Evolutionary conservation across 2,888 invertebrate genomes (phyloP).

Genomic region (Selenia dentaria): DNA sequence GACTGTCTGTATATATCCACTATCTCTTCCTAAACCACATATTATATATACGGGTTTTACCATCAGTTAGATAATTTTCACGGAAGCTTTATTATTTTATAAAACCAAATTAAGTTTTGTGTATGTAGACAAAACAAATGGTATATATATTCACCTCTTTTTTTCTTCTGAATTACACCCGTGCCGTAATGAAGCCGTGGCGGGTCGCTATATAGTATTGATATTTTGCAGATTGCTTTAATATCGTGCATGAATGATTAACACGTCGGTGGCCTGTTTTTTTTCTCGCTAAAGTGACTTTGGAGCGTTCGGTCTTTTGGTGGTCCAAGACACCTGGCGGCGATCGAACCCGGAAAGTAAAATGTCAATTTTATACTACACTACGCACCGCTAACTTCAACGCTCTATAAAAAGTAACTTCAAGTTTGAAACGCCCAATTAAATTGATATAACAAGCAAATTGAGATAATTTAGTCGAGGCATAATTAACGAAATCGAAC

Average conservation of each 20-base stretch:
- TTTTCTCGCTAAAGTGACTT: conserved; percentile 72
- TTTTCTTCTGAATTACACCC: too few relatives aligned
- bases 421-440: conserved; percentile 18
- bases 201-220: conserved; percentile 45
- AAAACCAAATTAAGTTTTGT: too few relatives aligned
- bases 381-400: conserved; percentile 39
- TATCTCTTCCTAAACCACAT: too few relatives aligned
- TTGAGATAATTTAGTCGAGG: conserved; percentile 1
- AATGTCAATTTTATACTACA: conserved; percentile 65
- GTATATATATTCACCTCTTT: too few relatives aligned
- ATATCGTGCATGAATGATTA: conserved; percentile 76
- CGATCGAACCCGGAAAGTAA: conserved; percentile 66
- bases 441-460: conserved; percentile 30
- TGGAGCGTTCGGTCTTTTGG: conserved; percentile 72
- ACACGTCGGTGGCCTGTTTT: conserved; percentile 70
- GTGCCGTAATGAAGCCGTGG: too few relatives aligned
- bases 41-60: too few relatives aligned
- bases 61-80: too few relatives aligned
- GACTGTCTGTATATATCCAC: too few relatives aligned
- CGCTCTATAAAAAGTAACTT: conserved; percentile 25
- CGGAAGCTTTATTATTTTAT: too few relatives aligned
- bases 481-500: conserved; percentile 8
- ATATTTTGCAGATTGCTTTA: conserved; percentile 75
- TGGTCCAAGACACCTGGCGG: conserved; percentile 62
- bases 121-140: too few relatives aligned